Percentiles rank a stretch among this genome's conserved stretches.
These are phyloP conservation scores for Glomeris marginata DNA, from an alignment of 2,888 invertebrate genomes.

Conservation along the genomic window DNA sequence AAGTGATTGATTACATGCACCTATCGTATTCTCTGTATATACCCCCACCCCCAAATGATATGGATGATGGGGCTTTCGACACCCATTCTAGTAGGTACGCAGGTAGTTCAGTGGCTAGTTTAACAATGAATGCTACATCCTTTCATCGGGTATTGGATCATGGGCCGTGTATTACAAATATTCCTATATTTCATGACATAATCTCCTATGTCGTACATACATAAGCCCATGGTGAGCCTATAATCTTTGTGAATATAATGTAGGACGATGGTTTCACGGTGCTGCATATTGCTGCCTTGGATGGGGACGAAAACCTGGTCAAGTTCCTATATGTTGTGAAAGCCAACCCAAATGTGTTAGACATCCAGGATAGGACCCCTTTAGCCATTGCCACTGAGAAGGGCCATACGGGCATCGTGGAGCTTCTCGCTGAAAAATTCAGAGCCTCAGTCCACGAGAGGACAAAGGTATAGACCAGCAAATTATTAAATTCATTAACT, in stretches of 20 bases:
- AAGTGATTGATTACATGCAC: too few relatives aligned
- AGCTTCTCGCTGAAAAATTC: conserved; percentile 91
- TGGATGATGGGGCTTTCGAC: too few relatives aligned
- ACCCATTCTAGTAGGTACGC: too few relatives aligned
- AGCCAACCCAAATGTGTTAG: conserved; percentile 85
- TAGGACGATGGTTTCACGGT: conserved; percentile 82
- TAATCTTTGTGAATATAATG: not conserved
- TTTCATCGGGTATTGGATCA: too few relatives aligned
- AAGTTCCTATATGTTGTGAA: conserved; percentile 91
- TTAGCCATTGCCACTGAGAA: conserved; percentile 96
- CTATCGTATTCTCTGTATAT: too few relatives aligned
- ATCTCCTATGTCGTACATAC: not conserved
- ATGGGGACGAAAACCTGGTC: conserved; percentile 85
- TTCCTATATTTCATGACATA: not conserved
- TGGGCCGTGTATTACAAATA: too few relatives aligned
- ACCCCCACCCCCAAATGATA: too few relatives aligned
- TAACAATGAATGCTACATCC: too few relatives aligned
- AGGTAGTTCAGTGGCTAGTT: too few relatives aligned
- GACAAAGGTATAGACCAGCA: conserved; percentile 46
- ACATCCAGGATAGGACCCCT: conserved; percentile 93
- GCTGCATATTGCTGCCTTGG: conserved; percentile 86
- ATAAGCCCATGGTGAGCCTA: not conserved
- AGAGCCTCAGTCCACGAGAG: conserved; percentile 91
- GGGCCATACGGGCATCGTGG: conserved; percentile 90
- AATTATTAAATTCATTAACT: not conserved